Evolutionary conservation across 2,888 invertebrate genomes (phyloP), one percentile per base, ranked within the genome.

Genomic region (Molorchus minor): DNA sequence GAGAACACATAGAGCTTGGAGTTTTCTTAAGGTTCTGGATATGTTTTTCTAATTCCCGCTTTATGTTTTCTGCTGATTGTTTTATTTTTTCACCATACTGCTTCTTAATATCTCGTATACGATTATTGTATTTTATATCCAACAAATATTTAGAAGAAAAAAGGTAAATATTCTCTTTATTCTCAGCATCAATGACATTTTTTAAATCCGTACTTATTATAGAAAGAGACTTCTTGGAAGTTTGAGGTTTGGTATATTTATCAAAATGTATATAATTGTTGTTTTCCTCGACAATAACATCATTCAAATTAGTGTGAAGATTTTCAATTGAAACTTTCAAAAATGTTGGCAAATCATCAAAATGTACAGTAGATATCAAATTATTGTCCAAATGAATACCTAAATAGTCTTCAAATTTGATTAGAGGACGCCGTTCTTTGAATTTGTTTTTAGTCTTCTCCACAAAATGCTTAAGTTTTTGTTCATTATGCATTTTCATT

Each of bases 141-240:
- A 19, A 17, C 36, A 55, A 41, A 40, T 61, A 61, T 45, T 61
- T 54, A 8, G 49, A 36, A 7, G 55, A 57, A 55, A 58, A 58
- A 51, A 61, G 49, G 17, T 49, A 54, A 17, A 35, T 10, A 2
- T 44, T 36, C 8, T 49, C 30, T 4, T 47, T 20, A 25, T 36
- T 21, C 33, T 46, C 36, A 3, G 40, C 36, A 30, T 55, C 40
- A 33, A 35, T 47, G 4, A 52, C 12, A 17, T 12, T 52, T 20
- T 30, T 13, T 12, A 3, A 35, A 20, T 2, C 13, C 10, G 15
- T 49, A 17, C 13, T 17, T 36, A 25, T 25, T 8, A 25, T 25
- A 25, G 3, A 25, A 25, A 44, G 25, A 4, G 17, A 20, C 21
- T 16, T 47, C 10, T 25, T 29, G n/a, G 21, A 21, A 3, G 13